These are phyloP conservation scores for Ceyx cyanopectus DNA, from an alignment of 2,113 vertebrate species.

Conservation along the genomic window DNA sequence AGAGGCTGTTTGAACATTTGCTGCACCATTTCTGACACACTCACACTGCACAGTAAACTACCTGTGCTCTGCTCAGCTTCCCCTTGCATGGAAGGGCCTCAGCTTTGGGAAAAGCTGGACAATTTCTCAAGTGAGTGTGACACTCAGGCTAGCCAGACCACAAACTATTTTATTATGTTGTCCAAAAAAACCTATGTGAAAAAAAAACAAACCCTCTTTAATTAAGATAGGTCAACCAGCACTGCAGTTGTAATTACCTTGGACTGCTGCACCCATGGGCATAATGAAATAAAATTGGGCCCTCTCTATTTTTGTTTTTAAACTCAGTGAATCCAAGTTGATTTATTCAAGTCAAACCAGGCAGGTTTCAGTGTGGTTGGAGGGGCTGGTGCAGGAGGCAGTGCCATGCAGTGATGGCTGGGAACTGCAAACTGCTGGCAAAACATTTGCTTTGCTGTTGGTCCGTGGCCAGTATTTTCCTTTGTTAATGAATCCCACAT, in stretches of 20 bases:
- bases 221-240: slow-evolving; percentile 69
- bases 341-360: slow-evolving; percentile 62
- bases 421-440: slow-evolving; percentile 78
- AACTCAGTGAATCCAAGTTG: slow-evolving; percentile 72
- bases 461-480: slow-evolving; percentile 78
- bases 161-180: slow-evolving; percentile 63
- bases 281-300: slow-evolving; percentile 68
- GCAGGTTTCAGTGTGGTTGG: slow-evolving; percentile 65
- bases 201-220: slow-evolving; percentile 50
- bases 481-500: slow-evolving; percentile 84
- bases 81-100: slow-evolving; percentile 31
- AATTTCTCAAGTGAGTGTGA: slow-evolving; percentile 52
- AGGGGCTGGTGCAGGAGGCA: slow-evolving; percentile 25
- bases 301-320: slow-evolving; percentile 64
- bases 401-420: slow-evolving; percentile 61
- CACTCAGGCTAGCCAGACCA: slow-evolving; percentile 64
- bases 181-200: slow-evolving; percentile 61
- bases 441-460: slow-evolving; percentile 75
- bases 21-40: neutral
- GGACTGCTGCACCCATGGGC: slow-evolving; percentile 58
- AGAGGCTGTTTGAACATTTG: neutral
- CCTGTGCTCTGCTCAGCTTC: slow-evolving; percentile 21
- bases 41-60: slow-evolving; percentile 32
- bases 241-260: slow-evolving; percentile 51
- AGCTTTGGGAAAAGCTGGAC: slow-evolving; percentile 53